Evolutionary conservation across 2,113 vertebrate species (phyloP).

Genomic region (Leptocoma aspasia): DNA sequence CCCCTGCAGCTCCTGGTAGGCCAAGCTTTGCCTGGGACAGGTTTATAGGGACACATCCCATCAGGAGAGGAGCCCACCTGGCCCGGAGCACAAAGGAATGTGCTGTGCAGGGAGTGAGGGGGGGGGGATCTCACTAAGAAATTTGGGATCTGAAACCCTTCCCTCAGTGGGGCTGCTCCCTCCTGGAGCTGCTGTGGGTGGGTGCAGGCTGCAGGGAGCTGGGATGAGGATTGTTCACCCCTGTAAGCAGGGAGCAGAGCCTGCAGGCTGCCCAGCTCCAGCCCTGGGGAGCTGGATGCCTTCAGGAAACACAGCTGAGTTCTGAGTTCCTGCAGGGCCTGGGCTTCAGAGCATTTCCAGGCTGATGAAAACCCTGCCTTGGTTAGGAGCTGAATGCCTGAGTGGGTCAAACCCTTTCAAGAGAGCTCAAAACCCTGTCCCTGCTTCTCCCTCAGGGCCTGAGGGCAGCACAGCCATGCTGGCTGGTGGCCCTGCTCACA

Average conservation of each 20-base stretch:
- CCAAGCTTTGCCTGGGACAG: not conserved
- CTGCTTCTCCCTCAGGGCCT: not conserved
- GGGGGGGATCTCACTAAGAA: fast-evolving
- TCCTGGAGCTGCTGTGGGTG: not conserved
- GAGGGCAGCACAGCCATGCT: fast-evolving
- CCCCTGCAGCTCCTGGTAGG: not conserved
- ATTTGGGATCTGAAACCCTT: not conserved
- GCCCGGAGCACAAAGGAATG: fast-evolving
- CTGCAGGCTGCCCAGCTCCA: not conserved
- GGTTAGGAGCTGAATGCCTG: not conserved
- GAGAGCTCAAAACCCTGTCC: not conserved
- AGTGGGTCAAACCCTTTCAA: fast-evolving
- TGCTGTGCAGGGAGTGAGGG: not conserved
- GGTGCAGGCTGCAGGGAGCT: not conserved
- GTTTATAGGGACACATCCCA: not conserved
- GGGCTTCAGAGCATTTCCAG: not conserved
- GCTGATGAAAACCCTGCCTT: not conserved
- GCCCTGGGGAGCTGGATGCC: not conserved
- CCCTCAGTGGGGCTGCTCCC: not conserved
- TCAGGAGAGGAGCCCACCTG: not conserved
- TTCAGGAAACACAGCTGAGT: not conserved
- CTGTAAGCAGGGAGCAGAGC: not conserved
- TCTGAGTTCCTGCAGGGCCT: not conserved
- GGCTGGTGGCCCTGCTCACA: fast-evolving
- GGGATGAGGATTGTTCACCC: not conserved